A percentile compares a stretch with the other conserved stretches of the same genome.
phyloP scores from a whole-genome alignment of 2,888 invertebrate species.

The Aleiodes alternator region DNA sequence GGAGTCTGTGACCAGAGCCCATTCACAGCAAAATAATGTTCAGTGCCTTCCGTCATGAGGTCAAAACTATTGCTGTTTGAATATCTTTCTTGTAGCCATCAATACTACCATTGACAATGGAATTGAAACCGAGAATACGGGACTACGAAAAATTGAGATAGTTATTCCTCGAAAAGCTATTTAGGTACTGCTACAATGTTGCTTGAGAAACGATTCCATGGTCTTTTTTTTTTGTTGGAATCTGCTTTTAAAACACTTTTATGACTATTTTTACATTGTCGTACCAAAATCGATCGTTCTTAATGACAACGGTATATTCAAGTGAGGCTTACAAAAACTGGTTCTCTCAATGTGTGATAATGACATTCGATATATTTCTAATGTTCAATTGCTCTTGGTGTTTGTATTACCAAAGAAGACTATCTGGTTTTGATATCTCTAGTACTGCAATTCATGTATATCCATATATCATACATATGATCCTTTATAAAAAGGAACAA shows the following conservation, averaged over 20 bases:
- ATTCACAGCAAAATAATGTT: conserved; percentile 65
- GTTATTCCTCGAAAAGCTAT: conserved; percentile 51
- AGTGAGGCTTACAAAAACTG: conserved; percentile 22
- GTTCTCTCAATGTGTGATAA: conserved; percentile 41
- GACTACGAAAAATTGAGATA: conserved; percentile 47
- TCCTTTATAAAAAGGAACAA: no score
- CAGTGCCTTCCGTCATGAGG: conserved; percentile 53
- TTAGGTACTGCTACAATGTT: conserved; percentile 20
- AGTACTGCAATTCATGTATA: conserved; percentile 20
- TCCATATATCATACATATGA: conserved; percentile 10
- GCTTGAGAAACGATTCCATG: background rate
- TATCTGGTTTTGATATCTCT: conserved; percentile 27
- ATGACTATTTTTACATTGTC: conserved; percentile 13
- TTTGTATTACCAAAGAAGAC: conserved; percentile 28
- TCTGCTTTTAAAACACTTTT: conserved; percentile 12
- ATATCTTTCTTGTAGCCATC: conserved; percentile 8
- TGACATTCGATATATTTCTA: conserved; percentile 41
- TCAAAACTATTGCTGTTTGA: conserved; percentile 44
- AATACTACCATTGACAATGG: conserved; percentile 13
- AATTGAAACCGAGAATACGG: conserved; percentile 17
- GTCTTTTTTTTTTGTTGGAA: background rate
- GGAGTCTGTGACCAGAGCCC: conserved; percentile 59
- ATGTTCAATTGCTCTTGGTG: conserved; percentile 9
- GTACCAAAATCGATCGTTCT: conserved; percentile 15
- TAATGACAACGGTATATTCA: conserved; percentile 7